Conservation (phyloP, 2,888 invertebrate species). For the Aleiodes testaceus region DNA sequence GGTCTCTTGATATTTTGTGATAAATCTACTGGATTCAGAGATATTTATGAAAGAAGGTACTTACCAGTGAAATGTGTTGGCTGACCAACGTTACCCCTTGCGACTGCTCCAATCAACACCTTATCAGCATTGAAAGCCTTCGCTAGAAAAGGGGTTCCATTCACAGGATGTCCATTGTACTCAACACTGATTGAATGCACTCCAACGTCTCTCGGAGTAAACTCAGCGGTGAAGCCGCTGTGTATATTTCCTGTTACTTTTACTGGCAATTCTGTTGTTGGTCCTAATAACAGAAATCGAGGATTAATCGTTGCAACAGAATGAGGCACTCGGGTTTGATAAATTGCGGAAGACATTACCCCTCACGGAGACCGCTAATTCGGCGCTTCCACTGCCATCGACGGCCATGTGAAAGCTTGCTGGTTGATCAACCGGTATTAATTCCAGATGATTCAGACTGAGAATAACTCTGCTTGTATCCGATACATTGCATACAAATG, state of each 20-base stretch:
- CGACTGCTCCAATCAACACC: constrained; percentile 87
- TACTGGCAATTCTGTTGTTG: constrained; percentile 88
- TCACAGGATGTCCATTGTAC: constrained; percentile 91
- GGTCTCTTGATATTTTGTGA: too few relatives aligned
- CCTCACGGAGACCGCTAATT: constrained; percentile 90
- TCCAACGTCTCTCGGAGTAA: constrained; percentile 94
- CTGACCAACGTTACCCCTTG: constrained; percentile 88
- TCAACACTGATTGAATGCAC: constrained; percentile 93
- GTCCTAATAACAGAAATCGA: constrained; percentile 75
- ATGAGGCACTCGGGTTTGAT: too few relatives aligned
- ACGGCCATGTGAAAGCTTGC: constrained; percentile 87
- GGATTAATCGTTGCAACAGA: neutral
- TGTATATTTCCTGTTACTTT: constrained; percentile 91
- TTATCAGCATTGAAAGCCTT: constrained; percentile 95
- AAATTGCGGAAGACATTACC: constrained; percentile 62
- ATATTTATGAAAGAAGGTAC: constrained; percentile 39
- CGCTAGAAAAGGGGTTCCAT: constrained; percentile 91
- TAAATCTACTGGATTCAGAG: neutral
- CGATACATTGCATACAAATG: constrained; percentile 89
- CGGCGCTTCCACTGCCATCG: constrained; percentile 82
- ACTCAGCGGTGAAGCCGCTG: constrained; percentile 91
- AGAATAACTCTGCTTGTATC: constrained; percentile 85
- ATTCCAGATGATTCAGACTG: constrained; percentile 83
- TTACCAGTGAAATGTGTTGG: constrained; percentile 90
- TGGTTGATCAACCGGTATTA: constrained; percentile 88